Evolutionary conservation across 1,140 invertebrate species (phyloP).

Genomic region (Micrasema longulum): DNA sequence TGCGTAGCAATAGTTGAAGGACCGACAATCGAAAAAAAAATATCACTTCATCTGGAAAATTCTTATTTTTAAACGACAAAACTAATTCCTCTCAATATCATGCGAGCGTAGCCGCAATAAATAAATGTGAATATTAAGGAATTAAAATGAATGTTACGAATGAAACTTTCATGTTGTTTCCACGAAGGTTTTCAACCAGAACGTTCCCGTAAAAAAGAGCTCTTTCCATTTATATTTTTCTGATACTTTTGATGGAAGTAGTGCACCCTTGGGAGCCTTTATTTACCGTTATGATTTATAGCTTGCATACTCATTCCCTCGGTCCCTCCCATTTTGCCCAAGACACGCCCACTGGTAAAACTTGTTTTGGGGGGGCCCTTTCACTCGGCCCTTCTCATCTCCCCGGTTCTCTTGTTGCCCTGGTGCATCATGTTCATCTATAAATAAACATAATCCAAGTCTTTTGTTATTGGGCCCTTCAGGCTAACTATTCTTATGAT

Average conservation of each 20-base stretch:
- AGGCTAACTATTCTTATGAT: no score
- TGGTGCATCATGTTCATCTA: constrained; percentile 54
- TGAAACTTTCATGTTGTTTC: no score
- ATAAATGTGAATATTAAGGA: no score
- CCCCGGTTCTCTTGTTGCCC: constrained; percentile 32
- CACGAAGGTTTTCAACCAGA: no score
- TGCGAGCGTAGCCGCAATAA: no score
- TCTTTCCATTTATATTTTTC: constrained; percentile 52
- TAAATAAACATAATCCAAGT: constrained; percentile 55
- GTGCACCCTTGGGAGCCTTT: constrained; percentile 54
- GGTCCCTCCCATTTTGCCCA: constrained; percentile 23
- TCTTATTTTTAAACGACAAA: no score
- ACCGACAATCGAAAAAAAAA: no score
- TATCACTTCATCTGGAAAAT: no score
- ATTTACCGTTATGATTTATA: constrained; percentile 48
- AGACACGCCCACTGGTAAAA: constrained; percentile 39
- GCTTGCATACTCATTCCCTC: constrained; percentile 42
- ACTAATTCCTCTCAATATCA: no score
- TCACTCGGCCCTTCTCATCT: constrained; percentile 43
- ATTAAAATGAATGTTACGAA: no score
- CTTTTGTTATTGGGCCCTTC: constrained; percentile 45
- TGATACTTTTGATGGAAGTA: constrained; percentile 50
- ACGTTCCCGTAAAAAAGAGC: constrained; percentile 20
- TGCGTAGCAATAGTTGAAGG: no score
- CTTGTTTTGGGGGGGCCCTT: constrained; percentile 11